Conservation (phyloP, 2,113 vertebrate genomes). For the Microtus pennsylvanicus region DNA sequence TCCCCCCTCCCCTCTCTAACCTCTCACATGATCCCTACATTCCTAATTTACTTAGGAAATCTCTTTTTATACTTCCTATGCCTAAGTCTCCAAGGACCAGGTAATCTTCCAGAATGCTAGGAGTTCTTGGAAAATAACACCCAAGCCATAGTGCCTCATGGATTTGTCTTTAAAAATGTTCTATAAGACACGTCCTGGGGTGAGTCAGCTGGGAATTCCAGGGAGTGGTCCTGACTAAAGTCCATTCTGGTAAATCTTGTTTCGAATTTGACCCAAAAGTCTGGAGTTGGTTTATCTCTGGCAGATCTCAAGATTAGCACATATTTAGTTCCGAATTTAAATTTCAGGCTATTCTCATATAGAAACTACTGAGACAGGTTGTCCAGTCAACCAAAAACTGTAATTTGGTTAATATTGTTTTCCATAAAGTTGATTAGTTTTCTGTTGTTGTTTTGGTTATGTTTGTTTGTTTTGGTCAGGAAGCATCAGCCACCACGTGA, state of each 20-base stretch:
- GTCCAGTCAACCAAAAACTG: not conserved
- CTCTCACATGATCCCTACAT: no score
- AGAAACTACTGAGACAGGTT: not conserved
- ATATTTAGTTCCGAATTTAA: not conserved
- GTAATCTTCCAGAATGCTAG: not conserved
- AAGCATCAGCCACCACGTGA: not conserved
- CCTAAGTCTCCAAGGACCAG: not conserved
- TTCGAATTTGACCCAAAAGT: not conserved
- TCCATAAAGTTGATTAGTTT: not conserved
- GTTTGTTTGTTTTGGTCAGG: not conserved
- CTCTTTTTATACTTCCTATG: no score
- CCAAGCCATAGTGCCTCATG: not conserved
- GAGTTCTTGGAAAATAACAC: not conserved
- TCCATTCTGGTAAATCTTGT: no score
- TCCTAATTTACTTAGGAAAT: no score
- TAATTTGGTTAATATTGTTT: not conserved
- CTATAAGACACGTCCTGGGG: no score
- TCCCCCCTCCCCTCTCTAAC: no score
- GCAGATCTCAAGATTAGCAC: no score
- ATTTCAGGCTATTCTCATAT: conserved; percentile 36
- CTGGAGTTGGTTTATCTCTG: not conserved
- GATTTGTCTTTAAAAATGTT: not conserved
- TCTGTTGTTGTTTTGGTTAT: not conserved
- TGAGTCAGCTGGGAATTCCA: not conserved
- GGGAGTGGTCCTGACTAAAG: no score